phyloP scores from a whole-genome alignment of 2,113 vertebrate species.

The Tenrec ecaudatus region DNA sequence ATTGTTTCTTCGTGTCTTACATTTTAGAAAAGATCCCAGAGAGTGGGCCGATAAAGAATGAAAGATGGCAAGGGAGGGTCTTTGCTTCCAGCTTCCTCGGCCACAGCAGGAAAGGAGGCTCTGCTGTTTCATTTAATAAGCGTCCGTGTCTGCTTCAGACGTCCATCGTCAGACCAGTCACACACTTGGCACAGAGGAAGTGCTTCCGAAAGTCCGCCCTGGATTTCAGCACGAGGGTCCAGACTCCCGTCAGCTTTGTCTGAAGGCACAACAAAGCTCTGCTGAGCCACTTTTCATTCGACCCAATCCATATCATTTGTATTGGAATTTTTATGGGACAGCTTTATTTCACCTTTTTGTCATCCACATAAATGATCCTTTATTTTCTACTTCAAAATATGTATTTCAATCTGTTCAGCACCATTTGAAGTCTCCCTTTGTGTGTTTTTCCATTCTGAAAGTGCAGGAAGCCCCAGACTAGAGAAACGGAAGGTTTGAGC shows the following conservation, averaged over 20 bases:
- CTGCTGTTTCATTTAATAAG: conserved; percentile 69
- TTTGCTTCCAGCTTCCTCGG: conserved; percentile 57
- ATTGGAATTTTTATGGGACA: background rate
- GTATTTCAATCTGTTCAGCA: background rate
- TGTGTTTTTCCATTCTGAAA: background rate
- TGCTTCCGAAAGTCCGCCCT: conserved; percentile 30
- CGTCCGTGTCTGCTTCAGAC: conserved; percentile 34
- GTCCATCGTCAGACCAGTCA: background rate
- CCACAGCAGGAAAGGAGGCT: conserved; percentile 50
- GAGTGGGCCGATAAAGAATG: conserved; percentile 37
- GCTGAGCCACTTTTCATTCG: background rate
- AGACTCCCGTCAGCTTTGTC: background rate
- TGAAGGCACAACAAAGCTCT: background rate
- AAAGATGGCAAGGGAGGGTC: conserved; percentile 9
- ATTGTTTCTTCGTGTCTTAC: background rate
- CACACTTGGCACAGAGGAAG: conserved; percentile 33
- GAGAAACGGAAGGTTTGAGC: background rate
- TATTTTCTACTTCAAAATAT: background rate
- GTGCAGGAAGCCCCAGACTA: background rate
- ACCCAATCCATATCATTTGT: background rate
- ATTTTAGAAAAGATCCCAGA: conserved; percentile 39
- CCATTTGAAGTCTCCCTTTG: background rate
- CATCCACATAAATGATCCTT: background rate
- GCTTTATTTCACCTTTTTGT: conserved; percentile 35
- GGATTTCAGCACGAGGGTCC: background rate